phyloP scores from a whole-genome alignment of 1,140 invertebrate species.

The Cryptotermes secundus region DNA sequence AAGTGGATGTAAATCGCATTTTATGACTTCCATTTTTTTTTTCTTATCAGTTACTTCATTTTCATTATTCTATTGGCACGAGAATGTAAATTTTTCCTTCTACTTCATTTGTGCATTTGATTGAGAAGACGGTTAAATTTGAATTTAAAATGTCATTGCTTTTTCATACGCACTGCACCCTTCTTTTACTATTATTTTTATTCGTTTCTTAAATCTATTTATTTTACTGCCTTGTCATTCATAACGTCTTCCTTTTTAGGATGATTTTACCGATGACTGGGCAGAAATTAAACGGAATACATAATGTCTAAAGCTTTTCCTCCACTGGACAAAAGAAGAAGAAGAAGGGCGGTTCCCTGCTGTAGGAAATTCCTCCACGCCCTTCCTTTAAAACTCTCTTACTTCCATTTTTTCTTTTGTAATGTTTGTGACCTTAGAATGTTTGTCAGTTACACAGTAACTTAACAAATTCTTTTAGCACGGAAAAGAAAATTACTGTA shows the following conservation, averaged over 20 bases:
- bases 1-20: background rate
- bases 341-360: too few species aligned
- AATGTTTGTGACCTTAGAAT: too few species aligned
- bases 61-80: background rate
- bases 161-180: background rate
- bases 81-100: background rate
- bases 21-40: background rate
- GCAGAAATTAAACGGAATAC: background rate
- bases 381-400: too few species aligned
- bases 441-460: too few species aligned
- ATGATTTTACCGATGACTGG: slow-evolving; percentile 10
- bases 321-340: too few species aligned
- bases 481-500: too few species aligned
- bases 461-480: too few species aligned
- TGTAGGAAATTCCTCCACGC: too few species aligned
- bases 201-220: background rate
- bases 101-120: slow-evolving; percentile 12
- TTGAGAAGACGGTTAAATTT: slow-evolving; percentile 10
- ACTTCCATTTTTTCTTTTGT: too few species aligned
- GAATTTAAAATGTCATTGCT: background rate
- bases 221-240: slow-evolving; percentile 6
- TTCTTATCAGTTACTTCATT: background rate
- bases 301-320: background rate
- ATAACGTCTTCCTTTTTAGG: background rate
- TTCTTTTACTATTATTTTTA: background rate